Evolutionary conservation across 2,797 vertebrate species (phyloP), one percentile per base, ranked within the genome.

Genomic region (Cephalopachus bancanus): DNA sequence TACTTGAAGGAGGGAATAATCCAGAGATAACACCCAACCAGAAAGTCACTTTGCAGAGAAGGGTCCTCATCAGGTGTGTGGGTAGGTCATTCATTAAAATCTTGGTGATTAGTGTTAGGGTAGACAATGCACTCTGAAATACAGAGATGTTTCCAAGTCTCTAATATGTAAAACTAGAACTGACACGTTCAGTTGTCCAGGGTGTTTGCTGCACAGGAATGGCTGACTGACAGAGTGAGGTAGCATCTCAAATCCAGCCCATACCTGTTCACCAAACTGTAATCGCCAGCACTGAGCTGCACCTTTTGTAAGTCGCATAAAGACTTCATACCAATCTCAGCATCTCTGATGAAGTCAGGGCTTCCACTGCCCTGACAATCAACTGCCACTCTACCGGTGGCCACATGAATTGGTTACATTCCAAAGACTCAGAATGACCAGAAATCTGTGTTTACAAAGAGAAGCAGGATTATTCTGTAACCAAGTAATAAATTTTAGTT

Each of bases 361-460:
- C 20, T 26, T 80, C 20, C 4, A 26, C n/a, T 59, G 12, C 12
- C 55, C 53, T 64, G n/a, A 71, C 20, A 10, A 67, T 72, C 37
- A 17, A 10, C 8, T 33, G n/a, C 19, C 44, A 30, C 15, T 44
- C 44, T 55, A 17, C 30, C 74, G 22, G 44, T 64, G 4, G 10
- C 30, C 60, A 71, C 14, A 44, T 79, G n/a, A 83, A 67, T 26
- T 92, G 30, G 10, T 60, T 89, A 83, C 92, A 93, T 87, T 83
- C 57, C 67, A 78, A 85, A 89, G 51, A 60, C 8, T 28, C 15
- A 59, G 28, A 79, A 74, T 69, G 69, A 86, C 20, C 33, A 96
- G 37, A 62, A 28, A 72, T 71, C 19, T 53, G 28, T 20, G 33
- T 89, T 91, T 83, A 76, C 24, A 75, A 22, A 53, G 17, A 84